These are phyloP conservation scores for Exephanes ischioxanthus DNA, from an alignment of 2,888 invertebrate species.

Conservation along the genomic window DNA sequence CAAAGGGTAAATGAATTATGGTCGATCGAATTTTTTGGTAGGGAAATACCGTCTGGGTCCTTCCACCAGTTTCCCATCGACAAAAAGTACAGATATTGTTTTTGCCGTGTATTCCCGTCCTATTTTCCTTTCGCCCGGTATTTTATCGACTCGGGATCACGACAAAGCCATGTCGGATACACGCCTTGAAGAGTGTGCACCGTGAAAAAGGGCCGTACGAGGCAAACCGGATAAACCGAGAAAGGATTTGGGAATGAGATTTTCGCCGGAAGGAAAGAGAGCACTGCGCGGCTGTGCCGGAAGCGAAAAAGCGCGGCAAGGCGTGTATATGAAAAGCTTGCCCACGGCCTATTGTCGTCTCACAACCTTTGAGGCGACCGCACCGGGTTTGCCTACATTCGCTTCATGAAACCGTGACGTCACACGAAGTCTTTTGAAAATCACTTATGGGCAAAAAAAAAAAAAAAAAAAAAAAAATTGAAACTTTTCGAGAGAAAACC, in stretches of 20 bases:
- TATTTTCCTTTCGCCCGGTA: slow-evolving; percentile 4
- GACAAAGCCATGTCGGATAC: slow-evolving; percentile 40
- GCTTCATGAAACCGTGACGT: neutral
- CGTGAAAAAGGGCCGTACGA: slow-evolving; percentile 16
- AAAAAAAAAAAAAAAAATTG: too few relatives aligned
- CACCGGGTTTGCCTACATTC: neutral
- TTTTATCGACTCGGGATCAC: slow-evolving; percentile 22
- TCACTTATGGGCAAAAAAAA: too few relatives aligned
- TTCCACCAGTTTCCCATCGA: neutral
- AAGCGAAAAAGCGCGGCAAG: slow-evolving; percentile 37
- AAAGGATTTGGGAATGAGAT: slow-evolving; percentile 55
- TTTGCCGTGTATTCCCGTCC: neutral
- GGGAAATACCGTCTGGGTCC: neutral
- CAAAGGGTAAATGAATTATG: too few relatives aligned
- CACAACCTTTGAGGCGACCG: neutral
- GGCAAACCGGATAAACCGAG: slow-evolving; percentile 21
- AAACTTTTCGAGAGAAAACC: too few relatives aligned
- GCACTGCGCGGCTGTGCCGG: slow-evolving; percentile 30
- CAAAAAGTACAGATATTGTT: slow-evolving; percentile 1
- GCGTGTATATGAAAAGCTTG: neutral
- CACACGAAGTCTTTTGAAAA: neutral
- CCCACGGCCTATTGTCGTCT: neutral
- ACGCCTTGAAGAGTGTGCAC: neutral
- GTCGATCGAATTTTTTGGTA: too few relatives aligned
- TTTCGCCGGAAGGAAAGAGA: slow-evolving; percentile 52